Percentiles rank a stretch among this genome's conserved stretches.
phyloP scores from a whole-genome alignment of 2,888 invertebrate genomes.

The Orthonychiurus folsomi region DNA sequence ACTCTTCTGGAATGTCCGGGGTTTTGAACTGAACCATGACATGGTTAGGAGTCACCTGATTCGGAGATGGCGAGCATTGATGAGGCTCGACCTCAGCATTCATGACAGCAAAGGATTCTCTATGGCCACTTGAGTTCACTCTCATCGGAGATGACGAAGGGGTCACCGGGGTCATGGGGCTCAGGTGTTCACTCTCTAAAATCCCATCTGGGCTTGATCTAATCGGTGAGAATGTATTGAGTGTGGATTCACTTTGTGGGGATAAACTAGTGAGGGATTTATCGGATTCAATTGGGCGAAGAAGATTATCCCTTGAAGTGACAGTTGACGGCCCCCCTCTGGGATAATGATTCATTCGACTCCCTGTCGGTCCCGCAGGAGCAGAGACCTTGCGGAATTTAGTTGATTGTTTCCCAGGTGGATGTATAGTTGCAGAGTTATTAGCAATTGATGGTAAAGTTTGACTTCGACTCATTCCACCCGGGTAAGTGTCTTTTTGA shows the following conservation, averaged over 20 bases:
- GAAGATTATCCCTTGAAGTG: conserved; percentile 6
- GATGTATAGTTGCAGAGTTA: conserved; percentile 19
- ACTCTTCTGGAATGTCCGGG: too few relatives aligned
- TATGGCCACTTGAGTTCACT: not conserved
- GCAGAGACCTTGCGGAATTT: conserved; percentile 35
- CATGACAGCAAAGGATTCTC: not conserved
- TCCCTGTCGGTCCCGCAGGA: conserved; percentile 17
- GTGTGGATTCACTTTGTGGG: conserved; percentile 5
- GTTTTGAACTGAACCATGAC: too few relatives aligned
- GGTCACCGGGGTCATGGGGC: not conserved
- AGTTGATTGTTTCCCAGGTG: conserved; percentile 31
- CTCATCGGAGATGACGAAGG: not conserved
- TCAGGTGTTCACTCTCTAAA: not conserved
- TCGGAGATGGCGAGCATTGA: too few relatives aligned
- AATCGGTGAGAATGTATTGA: not conserved
- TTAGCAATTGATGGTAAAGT: conserved; percentile 33
- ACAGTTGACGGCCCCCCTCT: conserved; percentile 13
- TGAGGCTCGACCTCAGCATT: not conserved
- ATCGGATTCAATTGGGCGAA: conserved; percentile 7
- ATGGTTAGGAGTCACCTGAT: too few relatives aligned
- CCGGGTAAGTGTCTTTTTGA: conserved; percentile 28
- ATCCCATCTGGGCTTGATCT: not conserved
- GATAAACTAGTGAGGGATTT: conserved; percentile 8
- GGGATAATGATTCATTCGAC: conserved; percentile 23
- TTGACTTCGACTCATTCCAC: conserved; percentile 35